Evolutionary conservation across 2,888 invertebrate genomes (phyloP).

Genomic region (Phyto melanocephala): DNA sequence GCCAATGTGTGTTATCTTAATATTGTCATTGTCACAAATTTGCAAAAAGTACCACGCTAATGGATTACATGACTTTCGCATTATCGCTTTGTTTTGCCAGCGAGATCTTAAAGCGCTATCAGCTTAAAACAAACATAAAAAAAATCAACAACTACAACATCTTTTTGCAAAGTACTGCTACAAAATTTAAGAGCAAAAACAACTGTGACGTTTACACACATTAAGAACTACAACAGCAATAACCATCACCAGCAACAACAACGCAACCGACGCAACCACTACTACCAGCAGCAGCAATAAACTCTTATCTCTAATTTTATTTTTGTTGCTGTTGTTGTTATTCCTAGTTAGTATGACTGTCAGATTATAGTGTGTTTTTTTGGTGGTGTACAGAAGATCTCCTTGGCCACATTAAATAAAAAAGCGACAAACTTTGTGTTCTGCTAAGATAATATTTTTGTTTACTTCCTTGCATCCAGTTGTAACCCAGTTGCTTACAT

Average conservation of each 20-base stretch:
- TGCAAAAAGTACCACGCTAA: constrained; percentile 76
- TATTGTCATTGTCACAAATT: constrained; percentile 80
- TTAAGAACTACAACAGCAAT: constrained; percentile 27
- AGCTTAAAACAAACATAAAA: constrained; percentile 17
- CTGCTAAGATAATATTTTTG: constrained; percentile 40
- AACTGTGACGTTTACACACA: constrained; percentile 19
- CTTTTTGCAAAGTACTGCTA: constrained; percentile 25
- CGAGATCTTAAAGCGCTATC: constrained; percentile 67
- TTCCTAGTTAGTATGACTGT: constrained; percentile 54
- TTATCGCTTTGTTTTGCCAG: constrained; percentile 78
- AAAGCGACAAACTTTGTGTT: constrained; percentile 62
- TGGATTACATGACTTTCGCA: constrained; percentile 80
- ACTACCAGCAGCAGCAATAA: constrained; percentile 35
- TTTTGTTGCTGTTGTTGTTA: constrained; percentile 33
- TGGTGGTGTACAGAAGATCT: not conserved
- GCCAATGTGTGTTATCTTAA: constrained; percentile 77
- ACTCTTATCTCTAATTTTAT: constrained; percentile 55
- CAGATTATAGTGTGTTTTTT: constrained; percentile 33
- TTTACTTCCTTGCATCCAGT: constrained; percentile 12
- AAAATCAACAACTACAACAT: constrained; percentile 20
- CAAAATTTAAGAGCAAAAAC: constrained; percentile 29
- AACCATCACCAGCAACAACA: constrained; percentile 18
- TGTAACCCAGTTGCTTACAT: constrained; percentile 9
- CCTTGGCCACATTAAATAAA: constrained; percentile 1
- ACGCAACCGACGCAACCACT: not conserved